Percentiles rank a stretch among this genome's conserved stretches.
These are phyloP conservation scores for Cremastinae sp. DNA, from an alignment of 2,888 invertebrate species.

Conservation along the genomic window DNA sequence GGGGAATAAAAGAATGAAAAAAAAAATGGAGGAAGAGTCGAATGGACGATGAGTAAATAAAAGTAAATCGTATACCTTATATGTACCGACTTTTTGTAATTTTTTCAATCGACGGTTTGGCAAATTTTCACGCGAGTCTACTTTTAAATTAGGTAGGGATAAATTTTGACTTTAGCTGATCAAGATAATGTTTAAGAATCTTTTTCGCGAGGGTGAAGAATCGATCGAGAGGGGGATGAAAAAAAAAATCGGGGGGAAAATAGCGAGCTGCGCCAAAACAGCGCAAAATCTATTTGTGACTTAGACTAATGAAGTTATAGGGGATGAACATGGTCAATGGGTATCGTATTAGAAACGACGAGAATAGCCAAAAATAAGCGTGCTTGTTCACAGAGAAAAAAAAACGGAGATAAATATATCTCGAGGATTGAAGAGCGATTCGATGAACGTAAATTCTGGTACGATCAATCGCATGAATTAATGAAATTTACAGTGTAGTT, in stretches of 20 bases:
- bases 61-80: neutral
- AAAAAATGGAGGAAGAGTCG: too few species aligned
- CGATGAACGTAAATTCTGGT: slow-evolving; percentile 7
- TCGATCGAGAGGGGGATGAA: too few species aligned
- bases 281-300: slow-evolving; percentile 47
- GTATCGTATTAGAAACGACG: too few species aligned
- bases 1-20: neutral
- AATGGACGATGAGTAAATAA: too few species aligned
- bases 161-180: slow-evolving; percentile 50
- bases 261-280: slow-evolving; percentile 21
- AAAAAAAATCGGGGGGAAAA: slow-evolving; percentile 3
- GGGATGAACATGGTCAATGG: slow-evolving; percentile 6
- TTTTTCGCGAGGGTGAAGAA: slow-evolving; percentile 34
- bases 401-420: neutral
- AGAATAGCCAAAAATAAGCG: neutral
- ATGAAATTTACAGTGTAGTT: slow-evolving; percentile 38
- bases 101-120: slow-evolving; percentile 32
- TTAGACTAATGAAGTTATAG: slow-evolving; percentile 53
- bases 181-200: slow-evolving; percentile 51
- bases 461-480: slow-evolving; percentile 19
- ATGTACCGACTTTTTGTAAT: slow-evolving; percentile 48
- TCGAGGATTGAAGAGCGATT: neutral
- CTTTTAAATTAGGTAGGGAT: slow-evolving; percentile 43
- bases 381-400: slow-evolving; percentile 10
- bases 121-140: slow-evolving; percentile 36